Conservation (phyloP, 2,113 vertebrate genomes). For the Centrocercus urophasianus region DNA sequence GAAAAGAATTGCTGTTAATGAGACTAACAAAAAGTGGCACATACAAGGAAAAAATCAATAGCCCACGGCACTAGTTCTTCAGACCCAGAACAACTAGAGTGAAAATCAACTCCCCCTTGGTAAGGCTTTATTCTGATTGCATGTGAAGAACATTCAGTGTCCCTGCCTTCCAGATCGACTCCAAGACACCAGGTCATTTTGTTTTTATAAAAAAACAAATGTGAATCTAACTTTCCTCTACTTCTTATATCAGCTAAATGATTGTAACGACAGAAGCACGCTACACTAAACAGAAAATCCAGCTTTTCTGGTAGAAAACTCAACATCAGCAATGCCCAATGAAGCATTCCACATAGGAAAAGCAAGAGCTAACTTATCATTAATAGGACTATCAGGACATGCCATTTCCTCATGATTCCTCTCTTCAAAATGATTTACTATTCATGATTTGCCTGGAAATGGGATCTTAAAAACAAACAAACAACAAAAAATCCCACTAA, state of each 20-base stretch:
- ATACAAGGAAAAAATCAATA: not conserved
- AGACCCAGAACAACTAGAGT: not conserved
- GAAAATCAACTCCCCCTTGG: not conserved
- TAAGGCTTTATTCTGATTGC: not conserved
- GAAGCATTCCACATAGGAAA: not conserved
- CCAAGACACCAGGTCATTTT: not conserved
- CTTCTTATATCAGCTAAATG: not conserved
- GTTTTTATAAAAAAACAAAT: not conserved
- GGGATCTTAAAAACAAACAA: not conserved
- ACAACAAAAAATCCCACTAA: no score
- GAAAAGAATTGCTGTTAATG: not conserved
- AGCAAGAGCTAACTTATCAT: not conserved
- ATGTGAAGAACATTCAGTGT: not conserved
- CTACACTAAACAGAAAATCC: not conserved
- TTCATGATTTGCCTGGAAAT: not conserved
- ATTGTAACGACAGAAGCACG: not conserved
- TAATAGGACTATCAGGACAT: not conserved
- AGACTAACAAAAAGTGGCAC: not conserved
- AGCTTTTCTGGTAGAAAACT: not conserved
- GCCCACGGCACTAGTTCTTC: not conserved
- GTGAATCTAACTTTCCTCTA: not conserved
- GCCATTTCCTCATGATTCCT: not conserved
- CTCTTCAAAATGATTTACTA: not conserved
- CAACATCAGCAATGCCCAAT: accelerated
- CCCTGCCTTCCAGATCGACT: not conserved